Evolutionary conservation across 2,113 vertebrate genomes (phyloP), one percentile per base, ranked within the genome.

Genomic region (Echinops telfairi): DNA sequence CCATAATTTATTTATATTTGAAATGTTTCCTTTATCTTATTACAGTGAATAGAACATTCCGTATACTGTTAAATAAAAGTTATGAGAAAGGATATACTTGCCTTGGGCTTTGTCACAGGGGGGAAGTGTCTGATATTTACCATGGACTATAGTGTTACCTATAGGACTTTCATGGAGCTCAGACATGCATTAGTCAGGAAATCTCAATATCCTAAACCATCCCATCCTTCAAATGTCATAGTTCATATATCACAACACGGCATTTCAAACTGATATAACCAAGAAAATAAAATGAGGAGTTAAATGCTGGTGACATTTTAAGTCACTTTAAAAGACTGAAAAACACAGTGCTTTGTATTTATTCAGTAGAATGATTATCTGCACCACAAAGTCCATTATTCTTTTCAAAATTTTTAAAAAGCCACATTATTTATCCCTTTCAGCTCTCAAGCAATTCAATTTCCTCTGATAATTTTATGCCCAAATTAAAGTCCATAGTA

Each of bases 401-500:
- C 73, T 92, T 86, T 94, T 6, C 71, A 58, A n/a, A 10, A 53
- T 7, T 7, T 53, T 53, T 53, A 7, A 53, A 83, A 27, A 92
- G 7, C 4, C 62, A 47, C 4, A 86, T 82, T 38, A 85, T 66
- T 86, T 83, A 92, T 33, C 10, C 19, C 40, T 64, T 75, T 83
- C 31, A 82, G 57, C 86, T 83, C 16, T 87, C 15, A 58, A 92
- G 82, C 19, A 89, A 73, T 92, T 95, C n/a, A 71, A 53, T 77
- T 92, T 78, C 60, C 86, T 92, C 23, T 38, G 19, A 83, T n/a
- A 92, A 94, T 83, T 93, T 88, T 83, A 83, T 9, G 47, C 62
- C n/a, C 0, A 79, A 94, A 83, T 66, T 92, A 86, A 79, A 90
- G 90, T 79, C 7, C 33, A 73, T 60, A 17, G 43, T 60, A 92